Evolutionary conservation across 1,140 invertebrate genomes (phyloP).

Genomic region (Diachasma alloeum): DNA sequence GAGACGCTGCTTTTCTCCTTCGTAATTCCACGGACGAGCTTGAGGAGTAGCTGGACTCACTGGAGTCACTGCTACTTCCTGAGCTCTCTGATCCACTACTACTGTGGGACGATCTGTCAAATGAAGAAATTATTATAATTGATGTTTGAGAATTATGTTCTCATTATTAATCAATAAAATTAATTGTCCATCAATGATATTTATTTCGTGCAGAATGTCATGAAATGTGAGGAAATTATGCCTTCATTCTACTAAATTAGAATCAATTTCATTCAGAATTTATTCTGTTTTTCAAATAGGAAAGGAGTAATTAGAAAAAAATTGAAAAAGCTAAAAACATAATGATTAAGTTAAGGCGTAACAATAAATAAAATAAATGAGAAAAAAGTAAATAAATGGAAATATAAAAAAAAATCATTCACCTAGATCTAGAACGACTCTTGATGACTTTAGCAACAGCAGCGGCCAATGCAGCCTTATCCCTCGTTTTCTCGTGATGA

Average conservation of each 20-base stretch:
- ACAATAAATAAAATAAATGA: too few relatives aligned
- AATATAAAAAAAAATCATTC: conserved; percentile 25
- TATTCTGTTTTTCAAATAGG: too few relatives aligned
- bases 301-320: too few relatives aligned
- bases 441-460: conserved; percentile 62
- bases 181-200: too few relatives aligned
- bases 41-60: conserved; percentile 64
- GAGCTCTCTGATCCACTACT: conserved; percentile 64
- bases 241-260: too few relatives aligned
- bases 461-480: conserved; percentile 58
- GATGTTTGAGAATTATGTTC: neutral
- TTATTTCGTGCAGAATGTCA: too few relatives aligned
- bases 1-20: conserved; percentile 50
- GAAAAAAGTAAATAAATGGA: neutral
- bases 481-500: conserved; percentile 56
- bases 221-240: too few relatives aligned
- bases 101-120: conserved; percentile 56
- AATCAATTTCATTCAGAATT: too few relatives aligned
- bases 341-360: too few relatives aligned
- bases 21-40: conserved; percentile 66
- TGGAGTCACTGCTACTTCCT: conserved; percentile 65
- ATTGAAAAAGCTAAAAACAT: too few relatives aligned
- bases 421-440: conserved; percentile 62
- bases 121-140: neutral
- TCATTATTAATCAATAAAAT: too few relatives aligned